These are phyloP conservation scores for Uropetala carovei DNA, from an alignment of 2,888 invertebrate genomes.

Conservation along the genomic window DNA sequence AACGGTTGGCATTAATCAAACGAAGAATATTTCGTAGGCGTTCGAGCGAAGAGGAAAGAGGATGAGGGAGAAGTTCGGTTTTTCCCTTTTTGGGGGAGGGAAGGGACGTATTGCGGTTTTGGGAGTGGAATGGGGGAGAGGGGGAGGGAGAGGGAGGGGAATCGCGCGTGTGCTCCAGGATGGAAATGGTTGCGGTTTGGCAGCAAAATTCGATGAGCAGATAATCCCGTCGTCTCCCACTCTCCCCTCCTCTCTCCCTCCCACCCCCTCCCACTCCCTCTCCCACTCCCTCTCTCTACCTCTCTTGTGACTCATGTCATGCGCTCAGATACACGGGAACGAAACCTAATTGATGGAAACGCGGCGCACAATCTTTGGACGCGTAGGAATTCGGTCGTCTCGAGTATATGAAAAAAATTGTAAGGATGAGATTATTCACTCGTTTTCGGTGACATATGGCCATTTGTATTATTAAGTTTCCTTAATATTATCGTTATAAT, in stretches of 20 bases:
- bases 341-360: too few species aligned
- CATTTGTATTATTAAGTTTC: too few species aligned
- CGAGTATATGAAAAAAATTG: too few species aligned
- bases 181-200: slow-evolving; percentile 22
- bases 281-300: too few species aligned
- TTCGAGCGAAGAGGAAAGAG: not conserved
- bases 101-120: not conserved
- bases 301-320: too few species aligned
- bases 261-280: not conserved
- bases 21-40: not conserved
- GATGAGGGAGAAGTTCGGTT: not conserved
- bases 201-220: slow-evolving; percentile 40
- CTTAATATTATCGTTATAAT: too few species aligned
- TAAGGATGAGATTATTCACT: too few species aligned
- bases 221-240: not conserved
- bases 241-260: not conserved
- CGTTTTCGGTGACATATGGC: too few species aligned
- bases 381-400: too few species aligned
- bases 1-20: slow-evolving; percentile 58
- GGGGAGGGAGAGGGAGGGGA: not conserved
- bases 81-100: slow-evolving; percentile 46
- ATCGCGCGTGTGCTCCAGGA: not conserved
- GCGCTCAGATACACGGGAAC: too few species aligned
- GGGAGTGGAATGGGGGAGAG: not conserved
- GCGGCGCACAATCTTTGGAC: too few species aligned